Percentiles rank a stretch among this genome's conserved stretches.
phyloP scores from a whole-genome alignment of 2,888 invertebrate species.

The Agriopis marginaria region DNA sequence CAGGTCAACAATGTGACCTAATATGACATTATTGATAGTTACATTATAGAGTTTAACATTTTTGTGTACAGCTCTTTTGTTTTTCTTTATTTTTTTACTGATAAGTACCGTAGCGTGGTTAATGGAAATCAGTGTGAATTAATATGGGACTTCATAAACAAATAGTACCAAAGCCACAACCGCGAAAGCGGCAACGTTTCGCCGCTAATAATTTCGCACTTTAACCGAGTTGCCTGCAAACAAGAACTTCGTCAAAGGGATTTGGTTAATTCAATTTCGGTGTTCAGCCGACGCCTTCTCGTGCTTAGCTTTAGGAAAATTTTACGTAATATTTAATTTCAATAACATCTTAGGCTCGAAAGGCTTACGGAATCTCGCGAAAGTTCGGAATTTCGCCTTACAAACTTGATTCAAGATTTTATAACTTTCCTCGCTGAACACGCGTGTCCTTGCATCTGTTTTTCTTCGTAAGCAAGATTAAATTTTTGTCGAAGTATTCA shows the following conservation, averaged over 20 bases:
- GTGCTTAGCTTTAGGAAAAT: conserved; percentile 69
- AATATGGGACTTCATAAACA: conserved; percentile 47
- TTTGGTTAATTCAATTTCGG: conserved; percentile 76
- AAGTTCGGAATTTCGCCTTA: conserved; percentile 56
- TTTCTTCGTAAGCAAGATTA: conserved; percentile 40
- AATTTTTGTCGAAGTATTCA: conserved; percentile 25
- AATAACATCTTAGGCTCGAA: conserved; percentile 66
- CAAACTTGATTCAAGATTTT: conserved; percentile 58
- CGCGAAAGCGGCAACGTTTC: conserved; percentile 56
- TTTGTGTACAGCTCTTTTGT: not conserved
- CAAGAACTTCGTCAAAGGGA: conserved; percentile 76
- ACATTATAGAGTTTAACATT: too few relatives aligned
- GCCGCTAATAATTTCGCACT: conserved; percentile 69
- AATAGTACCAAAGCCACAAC: conserved; percentile 49
- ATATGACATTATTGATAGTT: too few relatives aligned
- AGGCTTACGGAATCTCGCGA: conserved; percentile 61
- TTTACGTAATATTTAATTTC: conserved; percentile 73
- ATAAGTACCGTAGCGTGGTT: not conserved
- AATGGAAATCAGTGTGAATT: conserved; percentile 45
- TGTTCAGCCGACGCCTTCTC: conserved; percentile 70
- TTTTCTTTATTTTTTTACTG: not conserved
- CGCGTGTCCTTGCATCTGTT: conserved; percentile 46
- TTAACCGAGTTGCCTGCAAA: conserved; percentile 68
- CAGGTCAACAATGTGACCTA: too few relatives aligned
- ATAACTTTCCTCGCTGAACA: conserved; percentile 45